Evolutionary conservation across 2,113 vertebrate species (phyloP).

Genomic region (Amphiprion percula): DNA sequence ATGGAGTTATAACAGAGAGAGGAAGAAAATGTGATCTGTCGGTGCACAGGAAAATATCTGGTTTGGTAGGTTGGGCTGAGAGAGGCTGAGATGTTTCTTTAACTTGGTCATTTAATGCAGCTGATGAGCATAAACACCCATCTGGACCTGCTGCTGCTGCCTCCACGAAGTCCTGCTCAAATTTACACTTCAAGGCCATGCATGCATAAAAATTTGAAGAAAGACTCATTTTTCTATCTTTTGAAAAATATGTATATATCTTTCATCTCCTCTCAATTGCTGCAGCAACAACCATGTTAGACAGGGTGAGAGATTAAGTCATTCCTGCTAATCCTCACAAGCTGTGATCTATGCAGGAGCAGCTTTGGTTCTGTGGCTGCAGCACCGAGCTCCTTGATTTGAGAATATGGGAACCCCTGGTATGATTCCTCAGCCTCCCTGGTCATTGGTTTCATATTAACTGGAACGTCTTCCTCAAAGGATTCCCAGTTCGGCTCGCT

Average conservation of each 20-base stretch:
- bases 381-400: conserved; percentile 36
- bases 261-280: conserved; percentile 65
- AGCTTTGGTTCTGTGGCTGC: conserved; percentile 58
- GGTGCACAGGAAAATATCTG: conserved; percentile 9
- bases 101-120: conserved; percentile 32
- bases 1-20: conserved; percentile 57
- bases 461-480: conserved; percentile 60
- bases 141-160: not conserved
- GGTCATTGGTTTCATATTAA: conserved; percentile 70
- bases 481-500: conserved; percentile 51
- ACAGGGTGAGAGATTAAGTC: conserved; percentile 80
- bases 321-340: conserved; percentile 80
- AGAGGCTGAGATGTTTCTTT: conserved; percentile 27
- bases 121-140: not conserved
- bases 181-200: conserved; percentile 28
- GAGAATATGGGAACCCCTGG: conserved; percentile 41
- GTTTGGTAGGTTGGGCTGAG: conserved; percentile 32
- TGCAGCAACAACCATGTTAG: conserved; percentile 59
- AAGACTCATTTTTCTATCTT: no score
- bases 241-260: not conserved
- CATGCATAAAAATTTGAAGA: no score
- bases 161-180: not conserved
- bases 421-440: conserved; percentile 40
- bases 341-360: conserved; percentile 76
- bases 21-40: conserved; percentile 28